These are phyloP conservation scores for Esox lucius DNA, from an alignment of 2,797 vertebrate genomes.

Conservation along the genomic window DNA sequence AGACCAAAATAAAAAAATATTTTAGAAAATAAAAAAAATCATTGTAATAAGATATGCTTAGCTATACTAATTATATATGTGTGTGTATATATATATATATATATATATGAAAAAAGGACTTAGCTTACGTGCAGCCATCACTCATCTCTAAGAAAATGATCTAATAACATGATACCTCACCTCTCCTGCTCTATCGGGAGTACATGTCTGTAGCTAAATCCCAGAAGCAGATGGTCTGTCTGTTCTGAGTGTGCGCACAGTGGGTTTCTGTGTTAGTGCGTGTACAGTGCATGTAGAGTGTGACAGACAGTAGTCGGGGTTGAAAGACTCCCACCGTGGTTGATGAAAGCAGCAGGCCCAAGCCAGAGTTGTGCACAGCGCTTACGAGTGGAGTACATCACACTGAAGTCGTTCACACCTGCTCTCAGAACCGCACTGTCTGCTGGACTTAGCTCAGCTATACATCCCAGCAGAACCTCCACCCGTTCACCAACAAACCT, in stretches of 20 bases:
- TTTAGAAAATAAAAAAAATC: background rate
- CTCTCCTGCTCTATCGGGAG: background rate
- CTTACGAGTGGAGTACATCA: slow-evolving; percentile 94
- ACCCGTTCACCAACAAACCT: slow-evolving; percentile 89
- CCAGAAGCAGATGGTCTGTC: background rate
- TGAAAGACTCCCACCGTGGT: slow-evolving; percentile 81
- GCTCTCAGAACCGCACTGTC: slow-evolving; percentile 83
- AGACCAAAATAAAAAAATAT: background rate
- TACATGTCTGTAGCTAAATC: background rate
- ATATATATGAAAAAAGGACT: background rate
- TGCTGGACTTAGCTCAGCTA: slow-evolving; percentile 84
- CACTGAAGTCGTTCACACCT: slow-evolving; percentile 92
- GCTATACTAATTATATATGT: background rate
- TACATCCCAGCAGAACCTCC: slow-evolving; percentile 89
- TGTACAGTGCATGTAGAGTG: background rate
- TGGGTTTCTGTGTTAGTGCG: background rate
- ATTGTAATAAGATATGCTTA: too few species aligned
- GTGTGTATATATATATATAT: background rate
- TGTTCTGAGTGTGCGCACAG: background rate
- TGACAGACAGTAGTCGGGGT: background rate
- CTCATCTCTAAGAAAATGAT: background rate
- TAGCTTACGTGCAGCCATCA: background rate
- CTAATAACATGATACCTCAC: background rate
- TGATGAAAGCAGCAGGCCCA: slow-evolving; percentile 92
- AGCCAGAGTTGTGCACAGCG: slow-evolving; percentile 92